Evolutionary conservation across 2,113 vertebrate species (phyloP).

Genomic region (Dissostichus mawsoni): DNA sequence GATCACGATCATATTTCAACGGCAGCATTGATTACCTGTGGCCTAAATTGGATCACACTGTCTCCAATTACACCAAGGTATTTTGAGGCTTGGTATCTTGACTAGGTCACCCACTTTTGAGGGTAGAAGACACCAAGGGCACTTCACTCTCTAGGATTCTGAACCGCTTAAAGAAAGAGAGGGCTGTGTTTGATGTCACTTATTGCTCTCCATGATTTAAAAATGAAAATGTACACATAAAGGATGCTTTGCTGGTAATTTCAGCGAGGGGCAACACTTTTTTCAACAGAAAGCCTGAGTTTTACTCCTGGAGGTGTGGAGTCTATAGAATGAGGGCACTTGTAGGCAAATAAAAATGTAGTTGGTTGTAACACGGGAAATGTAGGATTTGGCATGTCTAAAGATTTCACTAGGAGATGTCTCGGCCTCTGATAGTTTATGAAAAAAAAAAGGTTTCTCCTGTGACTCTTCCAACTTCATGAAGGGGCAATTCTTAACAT

Average conservation of each 20-base stretch:
- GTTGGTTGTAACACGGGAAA: neutral
- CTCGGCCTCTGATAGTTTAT: neutral
- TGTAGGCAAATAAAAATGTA: neutral
- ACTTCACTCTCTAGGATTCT: neutral
- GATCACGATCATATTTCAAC: constrained; percentile 1
- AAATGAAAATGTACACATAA: no score
- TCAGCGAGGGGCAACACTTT: no score
- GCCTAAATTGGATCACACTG: neutral
- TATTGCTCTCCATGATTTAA: neutral
- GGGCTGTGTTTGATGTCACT: neutral
- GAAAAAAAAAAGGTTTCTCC: neutral
- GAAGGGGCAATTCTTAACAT: neutral
- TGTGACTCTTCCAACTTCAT: neutral
- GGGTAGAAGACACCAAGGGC: neutral
- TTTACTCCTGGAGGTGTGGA: no score
- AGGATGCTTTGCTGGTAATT: no score
- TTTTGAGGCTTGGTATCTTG: neutral
- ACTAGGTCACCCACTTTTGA: neutral
- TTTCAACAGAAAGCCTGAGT: neutral
- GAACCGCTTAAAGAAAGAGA: neutral
- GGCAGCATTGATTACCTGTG: constrained; percentile 14
- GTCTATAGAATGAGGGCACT: neutral
- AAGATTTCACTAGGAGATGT: neutral
- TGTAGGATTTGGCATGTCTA: neutral
- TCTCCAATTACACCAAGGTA: constrained; percentile 10